A percentile compares a stretch with the other conserved stretches of the same genome.
These are phyloP conservation scores for Leptobrachium leishanense DNA, from an alignment of 2,113 vertebrate genomes.

Conservation along the genomic window DNA sequence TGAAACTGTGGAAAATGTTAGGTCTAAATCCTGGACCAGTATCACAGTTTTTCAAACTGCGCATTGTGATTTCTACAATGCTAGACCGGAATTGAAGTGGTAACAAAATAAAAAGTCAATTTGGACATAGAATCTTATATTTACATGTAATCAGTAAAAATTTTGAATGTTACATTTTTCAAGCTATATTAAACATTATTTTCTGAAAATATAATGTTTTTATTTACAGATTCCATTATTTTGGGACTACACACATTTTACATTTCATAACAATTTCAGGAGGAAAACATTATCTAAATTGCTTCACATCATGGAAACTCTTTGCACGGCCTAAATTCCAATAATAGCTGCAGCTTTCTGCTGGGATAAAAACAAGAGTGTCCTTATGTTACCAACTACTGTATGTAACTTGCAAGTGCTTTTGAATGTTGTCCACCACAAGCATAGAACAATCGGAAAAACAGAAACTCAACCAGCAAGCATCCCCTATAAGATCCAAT, in stretches of 20 bases:
- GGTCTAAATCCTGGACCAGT: too few species aligned
- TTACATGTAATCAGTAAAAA: too few species aligned
- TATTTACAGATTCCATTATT: background rate
- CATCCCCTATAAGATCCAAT: too few species aligned
- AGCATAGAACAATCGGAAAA: background rate
- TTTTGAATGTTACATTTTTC: too few species aligned
- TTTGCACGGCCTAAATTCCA: background rate
- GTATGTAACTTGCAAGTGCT: background rate
- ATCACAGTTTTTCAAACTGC: too few species aligned
- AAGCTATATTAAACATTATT: too few species aligned
- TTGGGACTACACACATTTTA: background rate
- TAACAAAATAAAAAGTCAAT: too few species aligned
- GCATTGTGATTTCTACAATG: too few species aligned
- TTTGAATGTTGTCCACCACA: background rate
- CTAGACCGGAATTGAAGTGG: too few species aligned
- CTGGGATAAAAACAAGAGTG: background rate
- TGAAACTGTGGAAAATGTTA: too few species aligned
- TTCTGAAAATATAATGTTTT: too few species aligned
- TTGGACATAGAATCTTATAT: too few species aligned
- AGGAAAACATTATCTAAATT: background rate
- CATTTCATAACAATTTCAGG: background rate
- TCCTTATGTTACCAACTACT: background rate
- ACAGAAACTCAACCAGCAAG: background rate
- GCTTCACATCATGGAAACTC: background rate
- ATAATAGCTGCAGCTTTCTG: background rate